These are phyloP conservation scores for Desmodus rotundus DNA, from an alignment of 2,113 vertebrate genomes.

Conservation along the genomic window DNA sequence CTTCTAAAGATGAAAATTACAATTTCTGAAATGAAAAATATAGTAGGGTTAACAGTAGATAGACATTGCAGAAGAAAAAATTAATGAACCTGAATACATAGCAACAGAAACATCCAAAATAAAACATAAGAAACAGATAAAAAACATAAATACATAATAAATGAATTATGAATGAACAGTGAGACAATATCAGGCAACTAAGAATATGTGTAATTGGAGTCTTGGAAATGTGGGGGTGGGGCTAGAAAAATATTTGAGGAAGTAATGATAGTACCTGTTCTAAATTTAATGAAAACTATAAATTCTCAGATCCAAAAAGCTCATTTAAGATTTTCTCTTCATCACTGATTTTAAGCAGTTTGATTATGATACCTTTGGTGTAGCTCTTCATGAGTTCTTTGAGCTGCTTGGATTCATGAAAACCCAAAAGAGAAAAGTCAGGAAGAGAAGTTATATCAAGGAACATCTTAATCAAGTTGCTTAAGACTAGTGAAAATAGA, in stretches of 20 bases:
- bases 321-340: conserved; percentile 5
- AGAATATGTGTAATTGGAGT: not conserved
- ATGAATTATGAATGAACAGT: not conserved
- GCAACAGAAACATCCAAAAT: not conserved
- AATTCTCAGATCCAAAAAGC: not conserved
- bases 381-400: not conserved
- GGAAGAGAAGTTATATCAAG: not conserved
- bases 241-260: conserved; percentile 11
- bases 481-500: not conserved
- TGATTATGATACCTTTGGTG: not conserved
- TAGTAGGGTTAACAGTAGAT: not conserved
- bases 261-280: not conserved
- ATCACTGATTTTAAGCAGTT: conserved; percentile 7
- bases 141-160: not conserved
- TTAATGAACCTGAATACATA: not conserved
- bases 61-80: not conserved
- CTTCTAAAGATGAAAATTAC: not conserved
- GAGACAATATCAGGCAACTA: not conserved
- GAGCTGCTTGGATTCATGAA: not conserved
- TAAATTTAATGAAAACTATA: conserved; percentile 29
- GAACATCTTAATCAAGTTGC: not conserved
- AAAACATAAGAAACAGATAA: not conserved
- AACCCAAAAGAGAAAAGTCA: not conserved
- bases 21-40: not conserved
- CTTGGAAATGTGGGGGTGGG: not conserved